Evolutionary conservation across 2,113 vertebrate species (phyloP).

Genomic region (Procavia capensis): DNA sequence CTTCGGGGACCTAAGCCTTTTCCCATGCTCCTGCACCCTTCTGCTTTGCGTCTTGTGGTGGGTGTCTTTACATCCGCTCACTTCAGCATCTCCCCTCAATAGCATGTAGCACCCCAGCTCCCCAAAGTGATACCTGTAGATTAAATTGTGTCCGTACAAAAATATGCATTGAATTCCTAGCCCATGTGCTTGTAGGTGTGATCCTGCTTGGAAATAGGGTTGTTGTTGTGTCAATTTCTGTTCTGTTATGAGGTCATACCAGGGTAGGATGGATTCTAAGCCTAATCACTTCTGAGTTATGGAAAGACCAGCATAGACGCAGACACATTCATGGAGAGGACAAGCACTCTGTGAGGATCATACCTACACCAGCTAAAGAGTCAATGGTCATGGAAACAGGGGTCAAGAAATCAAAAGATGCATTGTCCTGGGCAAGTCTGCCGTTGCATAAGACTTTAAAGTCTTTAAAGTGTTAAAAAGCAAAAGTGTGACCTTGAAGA

Average conservation of each 20-base stretch:
- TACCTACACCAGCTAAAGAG: background rate
- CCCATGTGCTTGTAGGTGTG: background rate
- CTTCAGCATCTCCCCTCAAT: background rate
- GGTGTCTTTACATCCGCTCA: too few relatives aligned
- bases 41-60: background rate
- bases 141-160: background rate
- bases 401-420: too few relatives aligned
- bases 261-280: background rate
- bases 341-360: background rate
- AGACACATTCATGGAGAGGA: background rate
- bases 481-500: too few relatives aligned
- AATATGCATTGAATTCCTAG: background rate
- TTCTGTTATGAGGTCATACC: background rate
- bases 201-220: background rate
- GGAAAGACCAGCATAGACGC: background rate
- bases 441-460: too few relatives aligned
- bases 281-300: background rate
- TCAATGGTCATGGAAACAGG: too few relatives aligned
- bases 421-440: too few relatives aligned
- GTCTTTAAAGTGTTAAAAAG: too few relatives aligned
- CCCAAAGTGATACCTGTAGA: background rate
- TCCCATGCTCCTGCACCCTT: background rate
- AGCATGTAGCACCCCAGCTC: accelerated
- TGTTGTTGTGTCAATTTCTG: background rate
- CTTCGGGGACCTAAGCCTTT: too few relatives aligned